A percentile compares a stretch with the other conserved stretches of the same genome.
phyloP scores from a whole-genome alignment of 2,888 invertebrate genomes.

The Caenorhabditis wallacei region DNA sequence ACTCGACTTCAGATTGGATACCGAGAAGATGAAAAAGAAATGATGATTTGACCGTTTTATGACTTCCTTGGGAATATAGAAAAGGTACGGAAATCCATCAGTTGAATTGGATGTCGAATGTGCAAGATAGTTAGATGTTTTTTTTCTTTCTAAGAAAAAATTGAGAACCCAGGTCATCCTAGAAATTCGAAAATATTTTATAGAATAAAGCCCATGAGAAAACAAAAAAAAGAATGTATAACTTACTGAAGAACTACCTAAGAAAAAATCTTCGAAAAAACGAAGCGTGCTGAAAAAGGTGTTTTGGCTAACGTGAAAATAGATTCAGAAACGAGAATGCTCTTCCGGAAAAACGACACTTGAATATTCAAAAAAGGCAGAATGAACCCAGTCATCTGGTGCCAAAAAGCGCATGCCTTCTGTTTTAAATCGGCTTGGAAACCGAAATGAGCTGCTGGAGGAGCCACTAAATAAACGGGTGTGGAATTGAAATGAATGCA shows the following conservation, averaged over 20 bases:
- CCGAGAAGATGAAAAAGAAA: constrained; percentile 23
- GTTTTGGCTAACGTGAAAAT: constrained; percentile 25
- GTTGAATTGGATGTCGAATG: constrained; percentile 36
- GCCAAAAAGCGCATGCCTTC: constrained; percentile 21
- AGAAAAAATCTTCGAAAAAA: neutral
- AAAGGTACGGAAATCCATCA: constrained; percentile 51
- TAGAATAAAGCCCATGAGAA: neutral
- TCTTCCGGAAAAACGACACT: constrained; percentile 23
- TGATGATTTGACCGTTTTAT: constrained; percentile 51
- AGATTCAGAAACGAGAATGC: constrained; percentile 1
- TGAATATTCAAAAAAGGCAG: constrained; percentile 40
- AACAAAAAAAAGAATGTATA: neutral
- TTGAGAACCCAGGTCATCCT: too few relatives aligned
- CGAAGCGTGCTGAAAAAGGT: constrained; percentile 1
- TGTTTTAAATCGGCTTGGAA: constrained; percentile 33
- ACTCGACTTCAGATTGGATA: constrained; percentile 41
- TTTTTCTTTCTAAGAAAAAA: neutral
- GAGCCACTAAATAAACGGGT: neutral
- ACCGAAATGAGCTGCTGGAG: constrained; percentile 5
- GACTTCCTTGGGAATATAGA: constrained; percentile 38
- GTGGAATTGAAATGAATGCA: constrained; percentile 31
- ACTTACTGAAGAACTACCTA: constrained; percentile 4
- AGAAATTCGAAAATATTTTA: neutral
- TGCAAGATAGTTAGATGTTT: neutral
- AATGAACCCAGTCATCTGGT: constrained; percentile 24